These are phyloP conservation scores for Drosophila tripunctata DNA, from an alignment of 2,888 invertebrate genomes.

Conservation along the genomic window DNA sequence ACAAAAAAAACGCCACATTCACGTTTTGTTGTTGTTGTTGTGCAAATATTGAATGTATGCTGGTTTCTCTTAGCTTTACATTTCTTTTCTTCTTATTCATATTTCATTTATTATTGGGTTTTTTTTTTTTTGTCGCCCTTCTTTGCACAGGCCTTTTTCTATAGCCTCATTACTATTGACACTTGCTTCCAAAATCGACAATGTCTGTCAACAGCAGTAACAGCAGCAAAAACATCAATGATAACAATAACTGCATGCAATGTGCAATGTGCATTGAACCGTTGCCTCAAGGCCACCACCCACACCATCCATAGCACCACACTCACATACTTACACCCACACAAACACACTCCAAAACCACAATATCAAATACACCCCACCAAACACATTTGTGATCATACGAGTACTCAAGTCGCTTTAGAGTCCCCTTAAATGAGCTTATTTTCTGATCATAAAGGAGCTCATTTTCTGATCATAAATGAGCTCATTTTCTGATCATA, in stretches of 20 bases:
- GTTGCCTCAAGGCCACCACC: slow-evolving; percentile 24
- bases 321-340: too few species aligned
- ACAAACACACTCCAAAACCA: too few species aligned
- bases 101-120: slow-evolving; percentile 27
- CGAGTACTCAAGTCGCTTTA: too few species aligned
- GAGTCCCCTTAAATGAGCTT: too few species aligned
- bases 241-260: slow-evolving; percentile 31
- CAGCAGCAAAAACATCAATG: not conserved
- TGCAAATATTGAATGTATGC: slow-evolving; percentile 49
- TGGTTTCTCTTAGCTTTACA: slow-evolving; percentile 11
- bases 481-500: too few species aligned
- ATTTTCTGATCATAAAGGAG: too few species aligned
- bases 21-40: slow-evolving; percentile 12
- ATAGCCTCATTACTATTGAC: slow-evolving; percentile 13
- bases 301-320: too few species aligned
- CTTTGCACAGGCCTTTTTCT: slow-evolving; percentile 39
- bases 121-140: slow-evolving; percentile 22
- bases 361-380: too few species aligned
- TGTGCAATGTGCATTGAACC: slow-evolving; percentile 53
- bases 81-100: not conserved
- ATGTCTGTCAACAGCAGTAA: slow-evolving; percentile 28
- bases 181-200: slow-evolving; percentile 48
- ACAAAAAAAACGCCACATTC: not conserved
- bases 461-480: too few species aligned
- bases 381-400: too few species aligned